phyloP scores from a whole-genome alignment of 2,888 invertebrate genomes.

The Mesorhabditis belari region DNA sequence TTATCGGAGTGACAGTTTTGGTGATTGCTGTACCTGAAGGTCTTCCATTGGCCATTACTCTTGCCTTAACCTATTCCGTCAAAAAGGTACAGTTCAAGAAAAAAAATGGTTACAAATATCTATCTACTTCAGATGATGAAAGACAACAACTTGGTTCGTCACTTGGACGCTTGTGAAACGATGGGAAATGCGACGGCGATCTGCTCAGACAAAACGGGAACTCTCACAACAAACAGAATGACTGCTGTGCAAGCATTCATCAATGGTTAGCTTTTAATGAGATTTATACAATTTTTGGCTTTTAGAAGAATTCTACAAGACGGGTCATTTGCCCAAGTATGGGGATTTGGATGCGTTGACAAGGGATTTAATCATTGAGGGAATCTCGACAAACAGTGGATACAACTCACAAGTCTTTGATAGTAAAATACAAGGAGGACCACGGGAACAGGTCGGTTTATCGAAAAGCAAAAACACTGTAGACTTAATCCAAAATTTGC shows the following conservation, averaged over 20 bases:
- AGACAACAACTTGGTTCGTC: slow-evolving; percentile 59
- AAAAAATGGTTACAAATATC: background rate
- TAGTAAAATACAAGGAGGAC: slow-evolving; percentile 25
- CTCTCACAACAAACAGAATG: slow-evolving; percentile 61
- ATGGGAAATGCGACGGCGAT: slow-evolving; percentile 61
- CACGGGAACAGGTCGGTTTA: slow-evolving; percentile 20
- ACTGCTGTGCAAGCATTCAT: slow-evolving; percentile 62
- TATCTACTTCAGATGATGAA: slow-evolving; percentile 55
- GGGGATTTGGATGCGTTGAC: slow-evolving; percentile 19
- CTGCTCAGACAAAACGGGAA: slow-evolving; percentile 61
- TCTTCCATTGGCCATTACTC: slow-evolving; percentile 89
- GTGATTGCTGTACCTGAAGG: slow-evolving; percentile 99
- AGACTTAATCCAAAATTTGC: background rate
- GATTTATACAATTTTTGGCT: background rate
- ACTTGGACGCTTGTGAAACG: slow-evolving; percentile 60
- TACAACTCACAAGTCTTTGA: slow-evolving; percentile 28
- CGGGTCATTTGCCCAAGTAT: slow-evolving; percentile 14
- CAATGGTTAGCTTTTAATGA: slow-evolving; percentile 23
- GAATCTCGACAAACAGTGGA: slow-evolving; percentile 62
- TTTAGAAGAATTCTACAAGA: slow-evolving; percentile 31
- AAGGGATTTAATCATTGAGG: slow-evolving; percentile 67
- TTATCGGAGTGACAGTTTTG: slow-evolving; percentile 97
- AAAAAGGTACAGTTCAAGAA: slow-evolving; percentile 63
- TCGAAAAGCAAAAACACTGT: background rate
- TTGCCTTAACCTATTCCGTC: slow-evolving; percentile 95